Conservation (phyloP, 2,888 invertebrate species). For the Sceliomorpha sp. region DNA sequence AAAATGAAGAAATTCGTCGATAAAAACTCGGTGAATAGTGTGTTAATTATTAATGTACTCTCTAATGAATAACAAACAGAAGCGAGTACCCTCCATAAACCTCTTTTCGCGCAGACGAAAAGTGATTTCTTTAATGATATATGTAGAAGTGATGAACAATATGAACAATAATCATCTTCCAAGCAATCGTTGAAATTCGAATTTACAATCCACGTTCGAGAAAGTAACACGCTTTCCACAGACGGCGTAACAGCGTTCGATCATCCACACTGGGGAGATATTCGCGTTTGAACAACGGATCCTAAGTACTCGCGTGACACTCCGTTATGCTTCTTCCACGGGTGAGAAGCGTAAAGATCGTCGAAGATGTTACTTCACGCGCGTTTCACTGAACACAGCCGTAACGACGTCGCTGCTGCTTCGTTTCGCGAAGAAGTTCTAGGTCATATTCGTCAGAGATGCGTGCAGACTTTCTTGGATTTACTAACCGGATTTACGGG, state of each 20-base stretch:
- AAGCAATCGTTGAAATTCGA: background rate
- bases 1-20: too few relatives aligned
- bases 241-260: conserved; percentile 36
- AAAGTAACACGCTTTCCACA: conserved; percentile 70
- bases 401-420: conserved; percentile 10
- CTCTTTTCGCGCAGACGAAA: too few relatives aligned
- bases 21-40: too few relatives aligned
- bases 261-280: conserved; percentile 17
- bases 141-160: too few relatives aligned
- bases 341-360: too few relatives aligned
- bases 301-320: conserved; percentile 10
- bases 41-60: too few relatives aligned
- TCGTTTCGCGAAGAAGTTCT: conserved; percentile 40
- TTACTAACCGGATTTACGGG: conserved; percentile 19
- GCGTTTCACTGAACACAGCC: conserved; percentile 26
- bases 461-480: conserved; percentile 33
- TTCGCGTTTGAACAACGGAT: conserved; percentile 14
- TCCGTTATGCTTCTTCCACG: background rate
- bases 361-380: conserved; percentile 1
- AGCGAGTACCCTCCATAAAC: too few relatives aligned
- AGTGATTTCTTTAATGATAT: too few relatives aligned
- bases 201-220: conserved; percentile 53
- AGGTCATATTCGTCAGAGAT: conserved; percentile 33
- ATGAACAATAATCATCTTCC: too few relatives aligned
- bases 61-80: too few relatives aligned